These are phyloP conservation scores for Laterallus jamaicensis DNA, from an alignment of 2,113 vertebrate species.

Conservation along the genomic window DNA sequence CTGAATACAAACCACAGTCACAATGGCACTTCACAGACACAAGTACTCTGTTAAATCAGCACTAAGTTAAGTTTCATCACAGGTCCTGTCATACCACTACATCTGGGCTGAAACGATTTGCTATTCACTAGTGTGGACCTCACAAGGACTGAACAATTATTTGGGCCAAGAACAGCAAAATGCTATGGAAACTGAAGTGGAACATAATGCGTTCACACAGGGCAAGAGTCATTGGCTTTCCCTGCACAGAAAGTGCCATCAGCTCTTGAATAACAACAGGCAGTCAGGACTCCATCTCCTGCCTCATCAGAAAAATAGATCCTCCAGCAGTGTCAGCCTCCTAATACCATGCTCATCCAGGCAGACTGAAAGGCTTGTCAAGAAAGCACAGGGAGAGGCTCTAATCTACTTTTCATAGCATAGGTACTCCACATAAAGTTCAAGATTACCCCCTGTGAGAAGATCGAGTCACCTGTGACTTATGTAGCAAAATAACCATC, in stretches of 20 bases:
- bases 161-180: slow-evolving; percentile 11
- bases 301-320: slow-evolving; percentile 19
- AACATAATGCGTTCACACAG: not conserved
- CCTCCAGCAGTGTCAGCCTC: not conserved
- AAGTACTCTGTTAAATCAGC: not conserved
- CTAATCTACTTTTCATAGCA: not conserved
- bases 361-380: not conserved
- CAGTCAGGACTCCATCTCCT: not conserved
- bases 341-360: not conserved
- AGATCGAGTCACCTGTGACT: not conserved
- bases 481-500: not conserved
- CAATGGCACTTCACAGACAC: not conserved
- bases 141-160: not conserved
- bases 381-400: not conserved
- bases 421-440: not conserved
- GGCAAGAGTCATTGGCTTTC: not conserved
- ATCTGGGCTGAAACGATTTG: not conserved
- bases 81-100: rapidly evolving
- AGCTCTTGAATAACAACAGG: slow-evolving; percentile 1
- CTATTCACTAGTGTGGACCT: not conserved
- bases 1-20: not conserved
- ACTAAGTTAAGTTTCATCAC: not conserved
- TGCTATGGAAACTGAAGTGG: slow-evolving; percentile 12
- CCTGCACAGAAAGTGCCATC: not conserved
- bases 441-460: not conserved